Conservation (phyloP, 2,797 vertebrate species). For the Netta rufina region DNA sequence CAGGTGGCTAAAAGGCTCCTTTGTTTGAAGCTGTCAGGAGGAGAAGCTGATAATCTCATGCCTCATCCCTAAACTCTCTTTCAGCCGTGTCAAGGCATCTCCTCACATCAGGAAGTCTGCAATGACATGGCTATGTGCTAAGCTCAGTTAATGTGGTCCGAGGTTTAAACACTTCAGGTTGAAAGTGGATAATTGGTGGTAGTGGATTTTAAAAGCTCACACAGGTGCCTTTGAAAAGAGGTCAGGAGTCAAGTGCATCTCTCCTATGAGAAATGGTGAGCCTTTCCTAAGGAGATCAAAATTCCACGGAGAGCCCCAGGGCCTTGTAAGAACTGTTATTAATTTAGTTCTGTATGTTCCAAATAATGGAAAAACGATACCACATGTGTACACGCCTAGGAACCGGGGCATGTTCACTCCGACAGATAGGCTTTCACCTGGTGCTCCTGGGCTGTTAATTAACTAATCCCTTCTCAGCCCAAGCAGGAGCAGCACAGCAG, state of each 20-base stretch:
- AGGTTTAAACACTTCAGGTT: slow-evolving; percentile 87
- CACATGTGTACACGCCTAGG: slow-evolving; percentile 79
- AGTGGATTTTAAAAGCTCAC: slow-evolving; percentile 87
- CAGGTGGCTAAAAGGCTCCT: slow-evolving; percentile 90
- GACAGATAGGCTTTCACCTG: slow-evolving; percentile 77
- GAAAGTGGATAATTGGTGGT: slow-evolving; percentile 95
- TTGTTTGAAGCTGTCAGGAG: slow-evolving; percentile 94
- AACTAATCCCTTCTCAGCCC: slow-evolving; percentile 63
- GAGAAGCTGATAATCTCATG: slow-evolving; percentile 88
- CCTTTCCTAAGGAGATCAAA: slow-evolving; percentile 82
- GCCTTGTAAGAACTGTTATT: slow-evolving; percentile 85
- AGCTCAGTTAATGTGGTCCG: slow-evolving; percentile 84
- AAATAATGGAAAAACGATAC: slow-evolving; percentile 83
- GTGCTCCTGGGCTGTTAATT: slow-evolving; percentile 62
- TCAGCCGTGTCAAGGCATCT: slow-evolving; percentile 84
- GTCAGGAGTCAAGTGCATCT: slow-evolving; percentile 94
- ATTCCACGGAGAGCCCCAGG: slow-evolving; percentile 81
- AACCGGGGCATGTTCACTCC: slow-evolving; percentile 58
- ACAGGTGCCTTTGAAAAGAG: slow-evolving; percentile 93
- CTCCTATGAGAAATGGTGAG: slow-evolving; percentile 82
- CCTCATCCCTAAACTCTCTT: slow-evolving; percentile 83
- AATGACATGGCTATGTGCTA: slow-evolving; percentile 85
- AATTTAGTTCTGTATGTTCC: slow-evolving; percentile 85
- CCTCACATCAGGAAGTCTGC: slow-evolving; percentile 86
- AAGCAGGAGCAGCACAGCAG: slow-evolving; percentile 50